Base-by-base conservation (phyloP, 2,797 vertebrate genomes). In the Spatula versicolor region DNA sequence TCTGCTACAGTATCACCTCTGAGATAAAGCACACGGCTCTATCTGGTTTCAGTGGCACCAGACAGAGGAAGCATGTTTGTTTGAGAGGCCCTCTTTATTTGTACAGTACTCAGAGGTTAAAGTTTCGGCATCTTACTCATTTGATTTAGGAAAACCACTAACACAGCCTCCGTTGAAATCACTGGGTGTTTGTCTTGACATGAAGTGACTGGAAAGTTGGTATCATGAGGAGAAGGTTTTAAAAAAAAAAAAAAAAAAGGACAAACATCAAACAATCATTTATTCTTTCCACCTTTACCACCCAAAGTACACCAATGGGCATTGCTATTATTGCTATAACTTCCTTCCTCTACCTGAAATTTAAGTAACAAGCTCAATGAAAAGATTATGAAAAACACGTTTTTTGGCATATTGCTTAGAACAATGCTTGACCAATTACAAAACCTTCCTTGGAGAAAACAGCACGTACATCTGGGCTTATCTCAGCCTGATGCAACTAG, bases 31-130 rank as follows among this genome's bases (percentile, higher is more conserved):
- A 30, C 0, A 0, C 52, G 37, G 23, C 46, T 39, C 69, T 23
- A n/a, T 41, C 71, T 54, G 30, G 30, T 83, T 95, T 82, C 72
- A 69, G 66, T 2, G 23, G 64, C 56, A 37, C 60, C 45, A 33
- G 46, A 62, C 19, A 82, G 63, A 83, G 76, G 72, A 56, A 63
- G 35, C 26, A 48, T 3, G 23, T 59, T 84, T 91, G 54, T 60
- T 66, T 55, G 46, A 92, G 52, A 76, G 13, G 48, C 15, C 15
- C 30, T 88, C 43, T 63, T 74, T 60, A 59, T 76, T 87, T 67
- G 13, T 52, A 84, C 21, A 73, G 78, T 56, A 74, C 56, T 89
- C 56, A 45, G 72, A 88, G 30, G 20, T 76, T 82, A 79, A 86
- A 66, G 43, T 71, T 80, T 64, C 64, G 56, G 64, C 15, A 74